Conservation (phyloP, 2,797 vertebrate species). For the Neoniphon sammara region DNA sequence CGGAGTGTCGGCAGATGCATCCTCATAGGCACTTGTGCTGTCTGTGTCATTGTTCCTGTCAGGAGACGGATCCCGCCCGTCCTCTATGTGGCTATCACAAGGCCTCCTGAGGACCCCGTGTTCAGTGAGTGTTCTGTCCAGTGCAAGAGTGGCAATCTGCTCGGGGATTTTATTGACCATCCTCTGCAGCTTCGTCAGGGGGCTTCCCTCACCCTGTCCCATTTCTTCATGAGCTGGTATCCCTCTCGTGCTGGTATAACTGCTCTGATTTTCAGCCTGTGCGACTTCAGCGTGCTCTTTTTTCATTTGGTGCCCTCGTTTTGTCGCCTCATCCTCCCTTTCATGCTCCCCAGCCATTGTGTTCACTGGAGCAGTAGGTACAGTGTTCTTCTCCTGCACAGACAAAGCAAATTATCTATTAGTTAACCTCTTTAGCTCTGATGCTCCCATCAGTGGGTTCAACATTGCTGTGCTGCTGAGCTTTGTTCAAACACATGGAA, state of each 20-base stretch:
- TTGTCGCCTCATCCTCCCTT: not conserved
- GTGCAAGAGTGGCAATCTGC: constrained; percentile 63
- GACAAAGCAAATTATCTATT: not conserved
- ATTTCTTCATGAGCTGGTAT: constrained; percentile 4
- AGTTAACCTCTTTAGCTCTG: not conserved
- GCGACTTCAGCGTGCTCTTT: constrained; percentile 8
- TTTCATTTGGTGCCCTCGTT: constrained; percentile 14
- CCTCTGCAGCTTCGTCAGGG: constrained; percentile 44
- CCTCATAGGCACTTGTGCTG: constrained; percentile 79
- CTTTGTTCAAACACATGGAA: no score
- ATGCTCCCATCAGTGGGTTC: no score
- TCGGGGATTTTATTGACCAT: constrained; percentile 51
- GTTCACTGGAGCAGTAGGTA: constrained; percentile 30
- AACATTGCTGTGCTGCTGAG: no score
- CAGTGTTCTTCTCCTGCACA: constrained; percentile 72
- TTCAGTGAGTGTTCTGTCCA: constrained; percentile 21
- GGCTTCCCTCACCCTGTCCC: not conserved
- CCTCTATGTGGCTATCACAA: constrained; percentile 11
- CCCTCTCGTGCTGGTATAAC: not conserved
- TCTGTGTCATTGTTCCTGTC: constrained; percentile 73
- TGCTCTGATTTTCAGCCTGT: constrained; percentile 12
- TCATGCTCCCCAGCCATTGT: constrained; percentile 10
- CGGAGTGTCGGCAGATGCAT: constrained; percentile 73
- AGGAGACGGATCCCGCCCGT: constrained; percentile 44
- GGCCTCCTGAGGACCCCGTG: constrained; percentile 70